Evolutionary conservation across 2,888 invertebrate genomes (phyloP), one percentile per base, ranked within the genome.

Genomic region (Coremacera marginata): DNA sequence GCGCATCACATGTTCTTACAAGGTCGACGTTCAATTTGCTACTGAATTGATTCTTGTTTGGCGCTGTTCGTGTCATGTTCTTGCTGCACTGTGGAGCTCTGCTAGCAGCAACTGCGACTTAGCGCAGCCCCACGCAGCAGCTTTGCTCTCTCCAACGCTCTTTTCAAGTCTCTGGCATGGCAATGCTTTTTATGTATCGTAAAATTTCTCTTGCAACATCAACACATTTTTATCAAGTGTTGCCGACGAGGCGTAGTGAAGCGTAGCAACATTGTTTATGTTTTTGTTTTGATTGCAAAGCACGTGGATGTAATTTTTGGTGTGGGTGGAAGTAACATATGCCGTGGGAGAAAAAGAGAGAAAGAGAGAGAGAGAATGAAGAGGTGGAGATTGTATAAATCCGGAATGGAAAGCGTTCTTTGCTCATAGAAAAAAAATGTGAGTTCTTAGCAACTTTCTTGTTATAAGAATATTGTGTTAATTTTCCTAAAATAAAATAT

Each of bases 1-100:
- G 63, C 75, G 70, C 74, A 60, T 27, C 34, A 25, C 71, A 57
- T 75, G 75, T 72, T 70, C 79, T 80, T 63, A 34, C 73, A 49
- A 51, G 65, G 81, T 78, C 81, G 81, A 81, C 78, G 81, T 82
- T 81, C 77, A 80, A 81, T 81, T 82, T 80, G 79, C 81, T 82
- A 83, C 83, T 83, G 79, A 81, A 80, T 78, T 75, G 25, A 8
- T 25, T 44, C 49, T 76, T 55, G 70, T 70, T 37, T 75, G 72
- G 62, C 72, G 44, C n/a, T 49, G 31, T 27, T 34, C 71, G 73
- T 71, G 80, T 75, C 78, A 37, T 34, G n/a, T 60, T 62, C 25
- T 70, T 67, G 67, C 75, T 78, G 75, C 79, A 49, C 31, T 27
- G 27, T 27, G 67, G 70, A 62, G 68, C 73, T 70, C 76, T 70